Base-by-base conservation (phyloP, 2,797 vertebrate species). In the Octomys mimax region DNA sequence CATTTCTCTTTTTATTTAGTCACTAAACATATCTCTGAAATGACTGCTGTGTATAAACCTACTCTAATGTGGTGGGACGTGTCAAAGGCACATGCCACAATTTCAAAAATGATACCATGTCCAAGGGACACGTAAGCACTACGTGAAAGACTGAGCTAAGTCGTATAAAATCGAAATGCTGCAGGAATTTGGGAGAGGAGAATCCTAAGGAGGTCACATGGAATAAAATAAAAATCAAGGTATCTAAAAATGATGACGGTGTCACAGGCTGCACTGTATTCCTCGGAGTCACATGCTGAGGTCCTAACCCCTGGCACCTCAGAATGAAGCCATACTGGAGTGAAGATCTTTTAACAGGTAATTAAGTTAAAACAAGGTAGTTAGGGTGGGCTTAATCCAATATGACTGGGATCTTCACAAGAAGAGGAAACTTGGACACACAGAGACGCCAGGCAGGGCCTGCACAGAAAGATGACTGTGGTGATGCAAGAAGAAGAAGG, bases 341-440 rank as follows among this genome's bases (percentile, higher is more conserved):
- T 24, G 22, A 61, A 61, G 22, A 61, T 24, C 81, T 90, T 87
- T 71, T 81, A 71, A 82, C 46, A 66, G 42, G 5, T 28, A 54
- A 97, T 18, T 33, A 57, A 80, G 33, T 71, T 91, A 77, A 70
- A 91, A 84, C 36, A 64, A 95, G 33, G 24, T 31, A 46, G 49
- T 90, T 54, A 33, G 46, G 46, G 49, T 78, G 49, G 36, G 49
- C 3, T 62, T 81, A 52, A 39, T 77, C 75, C 46, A 10, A 39
- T 33, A 71, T 42, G 46, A 71, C 19, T 61, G 33, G 28, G 68
- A 24, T 84, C 61, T 8, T 92, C 78, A 39, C 8, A 59, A 36
- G 88, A 89, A 66, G 46, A 77, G 54, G 70, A 92, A 57, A 66
- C 16, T 7, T 31, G 26, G 28, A n/a, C 31, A 28, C 12, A 33